phyloP scores from a whole-genome alignment of 2,888 invertebrate species.

The Homarus gammarus region DNA sequence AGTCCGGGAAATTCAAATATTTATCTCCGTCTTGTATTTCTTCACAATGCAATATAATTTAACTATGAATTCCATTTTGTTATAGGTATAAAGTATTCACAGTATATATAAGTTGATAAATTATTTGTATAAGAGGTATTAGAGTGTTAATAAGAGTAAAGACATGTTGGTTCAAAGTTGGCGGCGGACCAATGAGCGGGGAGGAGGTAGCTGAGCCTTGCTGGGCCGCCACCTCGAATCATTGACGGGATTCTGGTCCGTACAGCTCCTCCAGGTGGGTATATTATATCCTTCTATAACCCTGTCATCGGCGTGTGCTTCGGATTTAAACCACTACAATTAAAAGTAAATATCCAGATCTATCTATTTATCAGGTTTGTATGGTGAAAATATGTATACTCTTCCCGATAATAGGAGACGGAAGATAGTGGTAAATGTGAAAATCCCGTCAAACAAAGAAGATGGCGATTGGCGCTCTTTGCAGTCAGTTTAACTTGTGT shows the following conservation, averaged over 20 bases:
- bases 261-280: conserved; percentile 41
- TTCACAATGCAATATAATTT: background rate
- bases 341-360: background rate
- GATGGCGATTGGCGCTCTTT: conserved; percentile 56
- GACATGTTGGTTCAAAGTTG: conserved; percentile 18
- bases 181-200: conserved; percentile 9
- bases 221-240: conserved; percentile 28
- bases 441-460: conserved; percentile 68
- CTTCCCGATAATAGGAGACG: conserved; percentile 8
- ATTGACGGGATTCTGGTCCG: conserved; percentile 65
- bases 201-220: background rate
- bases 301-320: conserved; percentile 15
- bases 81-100: background rate
- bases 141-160: background rate
- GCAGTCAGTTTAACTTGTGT: conserved; percentile 15
- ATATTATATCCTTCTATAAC: conserved; percentile 38
- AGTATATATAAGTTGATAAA: background rate
- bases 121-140: background rate
- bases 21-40: background rate
- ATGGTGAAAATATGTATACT: background rate
- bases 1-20: conserved; percentile 31
- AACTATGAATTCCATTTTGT: background rate
- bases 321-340: background rate
- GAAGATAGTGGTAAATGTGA: conserved; percentile 39
- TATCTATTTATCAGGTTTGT: background rate